phyloP scores from a whole-genome alignment of 2,113 vertebrate species.

The Pithys albifrons region DNA sequence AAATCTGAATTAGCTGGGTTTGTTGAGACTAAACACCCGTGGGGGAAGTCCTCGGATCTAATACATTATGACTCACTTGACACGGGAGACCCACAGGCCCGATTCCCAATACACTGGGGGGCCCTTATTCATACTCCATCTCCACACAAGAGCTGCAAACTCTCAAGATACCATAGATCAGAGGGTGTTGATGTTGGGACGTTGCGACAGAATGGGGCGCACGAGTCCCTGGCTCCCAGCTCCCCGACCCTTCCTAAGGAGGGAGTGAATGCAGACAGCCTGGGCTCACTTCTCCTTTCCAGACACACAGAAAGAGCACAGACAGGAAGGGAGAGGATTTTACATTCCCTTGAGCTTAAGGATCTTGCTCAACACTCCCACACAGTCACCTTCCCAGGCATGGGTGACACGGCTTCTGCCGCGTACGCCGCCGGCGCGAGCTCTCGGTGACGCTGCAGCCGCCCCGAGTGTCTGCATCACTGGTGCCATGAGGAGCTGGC shows the following conservation, averaged over 20 bases:
- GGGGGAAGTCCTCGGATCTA: conserved; percentile 70
- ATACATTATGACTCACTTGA: conserved; percentile 73
- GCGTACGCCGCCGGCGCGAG: rapidly evolving
- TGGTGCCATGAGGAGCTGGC: not conserved
- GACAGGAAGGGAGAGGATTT: not conserved
- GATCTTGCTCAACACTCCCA: conserved; percentile 33
- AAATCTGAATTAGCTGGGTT: conserved; percentile 78
- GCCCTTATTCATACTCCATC: conserved; percentile 53
- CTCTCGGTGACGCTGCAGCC: rapidly evolving
- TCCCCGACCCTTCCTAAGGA: not conserved
- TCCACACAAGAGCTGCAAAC: conserved; percentile 60
- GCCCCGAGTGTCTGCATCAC: not conserved
- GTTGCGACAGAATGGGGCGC: conserved; percentile 23
- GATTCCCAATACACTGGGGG: conserved; percentile 63
- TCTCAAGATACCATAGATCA: conserved; percentile 50
- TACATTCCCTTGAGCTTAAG: not conserved
- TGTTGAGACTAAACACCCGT: conserved; percentile 76
- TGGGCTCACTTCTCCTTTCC: not conserved
- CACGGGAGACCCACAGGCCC: conserved; percentile 59
- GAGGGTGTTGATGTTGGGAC: conserved; percentile 63
- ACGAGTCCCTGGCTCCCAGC: not conserved
- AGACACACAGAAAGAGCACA: not conserved
- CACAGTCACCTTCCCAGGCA: not conserved
- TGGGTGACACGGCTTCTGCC: not conserved
- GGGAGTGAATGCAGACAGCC: rapidly evolving